Conservation (phyloP, 2,888 invertebrate species). For the Stictocephala bisonia region DNA sequence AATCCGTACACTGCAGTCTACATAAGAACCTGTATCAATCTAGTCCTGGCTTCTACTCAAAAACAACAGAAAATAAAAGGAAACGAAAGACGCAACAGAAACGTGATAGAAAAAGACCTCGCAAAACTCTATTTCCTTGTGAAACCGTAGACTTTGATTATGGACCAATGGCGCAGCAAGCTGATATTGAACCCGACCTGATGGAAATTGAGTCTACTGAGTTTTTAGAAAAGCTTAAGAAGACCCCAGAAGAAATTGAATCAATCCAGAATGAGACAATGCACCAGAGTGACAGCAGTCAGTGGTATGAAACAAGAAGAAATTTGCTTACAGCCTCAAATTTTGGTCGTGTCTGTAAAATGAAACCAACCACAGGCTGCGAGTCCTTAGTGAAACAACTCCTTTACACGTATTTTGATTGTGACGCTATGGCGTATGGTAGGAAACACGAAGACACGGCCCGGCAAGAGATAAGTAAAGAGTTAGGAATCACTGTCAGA, state of each 20-base stretch:
- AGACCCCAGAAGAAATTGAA: slow-evolving; percentile 5
- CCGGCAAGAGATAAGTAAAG: no score
- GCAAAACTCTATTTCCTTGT: not conserved
- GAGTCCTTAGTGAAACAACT: not conserved
- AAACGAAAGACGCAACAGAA: not conserved
- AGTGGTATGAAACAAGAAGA: slow-evolving; percentile 18
- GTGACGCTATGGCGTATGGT: slow-evolving; percentile 6
- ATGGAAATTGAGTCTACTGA: slow-evolving; percentile 8
- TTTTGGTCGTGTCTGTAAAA: slow-evolving; percentile 33
- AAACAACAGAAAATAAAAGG: slow-evolving; percentile 20
- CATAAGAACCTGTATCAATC: slow-evolving; percentile 17
- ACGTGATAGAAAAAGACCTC: not conserved
- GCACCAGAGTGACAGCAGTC: slow-evolving; percentile 27
- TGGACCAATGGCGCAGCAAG: slow-evolving; percentile 20
- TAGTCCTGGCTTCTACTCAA: slow-evolving; percentile 23
- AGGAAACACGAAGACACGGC: no score
- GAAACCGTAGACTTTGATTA: not conserved
- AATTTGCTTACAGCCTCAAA: slow-evolving; percentile 39
- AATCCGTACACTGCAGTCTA: slow-evolving; percentile 46
- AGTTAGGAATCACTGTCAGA: no score
- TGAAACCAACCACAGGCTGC: slow-evolving; percentile 6
- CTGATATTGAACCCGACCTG: slow-evolving; percentile 8
- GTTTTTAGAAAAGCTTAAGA: slow-evolving; percentile 1
- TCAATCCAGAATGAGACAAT: slow-evolving; percentile 2
- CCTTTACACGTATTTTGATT: slow-evolving; percentile 28